Conservation (phyloP, 2,113 vertebrate genomes). For the Larimichthys crocea region DNA sequence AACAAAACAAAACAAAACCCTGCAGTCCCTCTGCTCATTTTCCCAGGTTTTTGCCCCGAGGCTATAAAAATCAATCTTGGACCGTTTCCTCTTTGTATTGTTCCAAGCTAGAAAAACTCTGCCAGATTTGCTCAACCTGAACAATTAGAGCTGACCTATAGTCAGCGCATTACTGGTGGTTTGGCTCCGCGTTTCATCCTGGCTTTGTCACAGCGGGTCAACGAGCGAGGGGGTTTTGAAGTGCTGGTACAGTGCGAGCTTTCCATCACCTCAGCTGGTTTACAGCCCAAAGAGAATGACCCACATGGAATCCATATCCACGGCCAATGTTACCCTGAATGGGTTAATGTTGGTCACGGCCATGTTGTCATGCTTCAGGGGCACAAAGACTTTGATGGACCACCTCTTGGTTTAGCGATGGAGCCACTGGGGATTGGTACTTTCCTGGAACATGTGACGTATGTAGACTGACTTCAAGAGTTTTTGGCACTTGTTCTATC, state of each 20-base stretch:
- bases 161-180: slow-evolving; percentile 40
- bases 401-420: slow-evolving; percentile 34
- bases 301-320: slow-evolving; percentile 67
- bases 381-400: slow-evolving; percentile 52
- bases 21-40: slow-evolving; percentile 20
- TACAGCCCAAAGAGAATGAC: slow-evolving; percentile 4
- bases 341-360: slow-evolving; percentile 45
- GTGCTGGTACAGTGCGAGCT: slow-evolving; percentile 18
- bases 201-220: slow-evolving; percentile 21
- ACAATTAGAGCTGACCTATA: slow-evolving; percentile 67
- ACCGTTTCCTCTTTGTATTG: slow-evolving; percentile 33
- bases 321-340: background rate
- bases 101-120: slow-evolving; percentile 46
- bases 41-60: slow-evolving; percentile 35
- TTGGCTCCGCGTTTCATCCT: slow-evolving; percentile 38
- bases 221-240: background rate
- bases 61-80: slow-evolving; percentile 53
- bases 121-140: slow-evolving; percentile 63
- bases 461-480: slow-evolving; percentile 28
- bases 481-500: background rate
- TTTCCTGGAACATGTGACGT: slow-evolving; percentile 52
- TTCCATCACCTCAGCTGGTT: slow-evolving; percentile 62
- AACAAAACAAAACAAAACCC: background rate
- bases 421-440: slow-evolving; percentile 21
- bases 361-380: slow-evolving; percentile 47